phyloP scores from a whole-genome alignment of 2,113 vertebrate species.

The Erinaceus europaeus region DNA sequence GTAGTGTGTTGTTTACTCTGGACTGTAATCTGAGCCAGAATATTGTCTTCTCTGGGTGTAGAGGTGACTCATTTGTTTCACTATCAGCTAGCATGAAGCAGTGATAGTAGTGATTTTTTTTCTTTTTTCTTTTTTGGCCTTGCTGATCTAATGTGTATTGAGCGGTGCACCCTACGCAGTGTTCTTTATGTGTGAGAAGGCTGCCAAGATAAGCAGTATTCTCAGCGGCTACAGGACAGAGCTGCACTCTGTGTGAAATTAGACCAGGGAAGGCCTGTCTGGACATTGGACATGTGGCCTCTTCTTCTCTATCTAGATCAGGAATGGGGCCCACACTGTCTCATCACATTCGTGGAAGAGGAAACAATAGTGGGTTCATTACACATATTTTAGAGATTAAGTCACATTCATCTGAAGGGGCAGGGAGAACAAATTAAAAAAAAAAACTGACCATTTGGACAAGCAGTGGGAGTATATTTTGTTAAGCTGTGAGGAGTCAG shows the following conservation, averaged over 20 bases:
- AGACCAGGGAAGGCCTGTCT: neutral
- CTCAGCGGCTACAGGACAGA: constrained; percentile 18
- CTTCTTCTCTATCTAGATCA: neutral
- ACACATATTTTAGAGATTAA: constrained; percentile 47
- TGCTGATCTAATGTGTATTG: neutral
- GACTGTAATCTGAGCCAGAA: neutral
- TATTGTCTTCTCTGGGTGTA: neutral
- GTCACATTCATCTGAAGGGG: constrained; percentile 43
- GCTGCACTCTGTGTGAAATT: constrained; percentile 22
- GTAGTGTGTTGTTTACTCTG: constrained; percentile 14
- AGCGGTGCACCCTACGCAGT: neutral
- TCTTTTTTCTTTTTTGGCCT: neutral
- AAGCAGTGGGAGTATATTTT: neutral
- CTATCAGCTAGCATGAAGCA: neutral
- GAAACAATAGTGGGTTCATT: constrained; percentile 54
- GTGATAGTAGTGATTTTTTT: no score
- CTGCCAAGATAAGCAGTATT: neutral
- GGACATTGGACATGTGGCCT: constrained; percentile 3
- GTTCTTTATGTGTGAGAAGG: neutral
- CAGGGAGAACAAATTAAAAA: constrained; percentile 28
- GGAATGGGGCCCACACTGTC: neutral
- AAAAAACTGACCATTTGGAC: constrained; percentile 28
- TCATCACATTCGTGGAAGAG: constrained; percentile 27
- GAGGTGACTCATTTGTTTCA: neutral
- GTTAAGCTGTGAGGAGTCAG: constrained; percentile 25